Base-by-base conservation (phyloP, 2,797 vertebrate genomes). In the Antrozous pallidus region DNA sequence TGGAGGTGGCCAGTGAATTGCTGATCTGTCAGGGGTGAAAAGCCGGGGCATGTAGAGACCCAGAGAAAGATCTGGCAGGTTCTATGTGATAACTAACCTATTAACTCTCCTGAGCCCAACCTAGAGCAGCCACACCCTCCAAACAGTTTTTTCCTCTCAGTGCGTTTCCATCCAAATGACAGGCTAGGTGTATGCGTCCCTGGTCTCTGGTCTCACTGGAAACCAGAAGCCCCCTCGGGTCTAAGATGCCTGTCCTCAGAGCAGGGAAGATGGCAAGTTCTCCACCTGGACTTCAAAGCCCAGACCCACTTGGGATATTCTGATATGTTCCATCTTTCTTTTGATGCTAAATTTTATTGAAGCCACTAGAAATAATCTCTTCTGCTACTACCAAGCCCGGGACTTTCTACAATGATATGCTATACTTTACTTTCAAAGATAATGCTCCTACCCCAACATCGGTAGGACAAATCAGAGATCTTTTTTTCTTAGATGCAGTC, bases 311-410 rank as follows among this genome's bases (percentile, higher is more conserved):
- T 20, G 17, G 33, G 56, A 88, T 22, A 22, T 9, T 77, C 69
- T 79, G 63, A 36, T 67, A 51, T 31, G 58, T 65, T 77, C 51
- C 56, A 36, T 24, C 49, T 84, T 40, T 18, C 80, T 90, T 31
- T 45, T 0, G 24, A 42, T 3, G 49, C 49, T 45, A 69, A 85
- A 24, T 86, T 42, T 71, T 33, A 71, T 2, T 67, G n/a, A 77
- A 79, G 91, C 49, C 75, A 91, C 67, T 38, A 84, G 83, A 93
- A 93, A 33, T 14, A 38, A 88, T 51, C 51, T 61, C 69, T 74
- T 84, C 49, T 54, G 40, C 63, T 79, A 26, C 78, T 56, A 71
- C 33, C 69, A 26, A 36, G 26, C 51, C 71, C 65, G 63, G 69
- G 71, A 51, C 42, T 58, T 95, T 58, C 69, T 12, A 51, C 12